Evolutionary conservation across 1,140 invertebrate species (phyloP), one percentile per base, ranked within the genome.

Genomic region (Vanessa atalanta): DNA sequence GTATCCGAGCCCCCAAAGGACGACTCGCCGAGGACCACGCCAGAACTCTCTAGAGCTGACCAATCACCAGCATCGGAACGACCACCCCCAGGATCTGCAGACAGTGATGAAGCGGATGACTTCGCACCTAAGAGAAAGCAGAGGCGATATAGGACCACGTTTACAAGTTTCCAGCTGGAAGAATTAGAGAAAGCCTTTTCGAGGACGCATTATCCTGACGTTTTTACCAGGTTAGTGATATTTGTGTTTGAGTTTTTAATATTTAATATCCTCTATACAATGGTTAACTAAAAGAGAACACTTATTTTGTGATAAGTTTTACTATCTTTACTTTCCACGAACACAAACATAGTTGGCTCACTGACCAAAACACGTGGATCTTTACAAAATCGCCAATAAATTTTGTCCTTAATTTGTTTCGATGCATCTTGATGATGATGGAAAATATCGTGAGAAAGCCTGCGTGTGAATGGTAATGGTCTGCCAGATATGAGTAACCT

Each of bases 121-220:
- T 97, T 97, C 84, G 94, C 96, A 0, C 97, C 97, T 0, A 98
- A 98, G 88, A 94, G 98, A 77, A 99, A 99, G 86, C 98, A 99
- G 84, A 94, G 98, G 3, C 92, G 98, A 53, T 99, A 99, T 88
- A 94, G 98, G 70, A 99, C 98, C 3, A 99, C 98, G 50, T 99
- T 99, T 92, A 99, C 98, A 9, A 98, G 97, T 83, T 98, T 97
- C 87, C 98, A 99, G 91, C 93, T 99, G 68, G 98, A 99, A 87
- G 98, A 99, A 92, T 93, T 99, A 74, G 98, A 99, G 90, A 99
- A 99, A 90, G 98, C 98, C 0, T 99, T 99, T 92, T 97, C 98
- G 0, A 95, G 98, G 82, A 99, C 98, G 6, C 98, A 99, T 93
- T 99, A 99, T 93, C 98, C 98, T 20, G 98, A 99, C 93, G 98